Conservation (phyloP, 1,140 invertebrate genomes). For the Musca domestica region DNA sequence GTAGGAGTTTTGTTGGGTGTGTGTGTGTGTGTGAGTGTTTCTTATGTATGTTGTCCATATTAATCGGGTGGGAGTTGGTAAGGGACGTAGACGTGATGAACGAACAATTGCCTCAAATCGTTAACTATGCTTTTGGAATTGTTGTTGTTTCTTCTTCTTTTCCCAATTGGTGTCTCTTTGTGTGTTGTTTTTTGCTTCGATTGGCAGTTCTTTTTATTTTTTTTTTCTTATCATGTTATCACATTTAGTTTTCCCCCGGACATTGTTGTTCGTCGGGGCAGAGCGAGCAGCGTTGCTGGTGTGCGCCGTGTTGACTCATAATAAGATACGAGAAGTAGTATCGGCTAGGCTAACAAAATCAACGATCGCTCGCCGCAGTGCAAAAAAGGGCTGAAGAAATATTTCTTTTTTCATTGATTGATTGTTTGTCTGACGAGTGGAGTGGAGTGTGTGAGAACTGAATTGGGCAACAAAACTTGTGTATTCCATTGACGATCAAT, state of each 20-base stretch:
- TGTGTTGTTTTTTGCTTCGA: neutral
- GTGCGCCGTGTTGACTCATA: too few relatives aligned
- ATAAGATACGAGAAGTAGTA: too few relatives aligned
- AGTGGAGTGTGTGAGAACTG: too few relatives aligned
- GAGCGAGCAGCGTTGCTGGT: too few relatives aligned
- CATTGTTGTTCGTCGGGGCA: too few relatives aligned
- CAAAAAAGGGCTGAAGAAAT: too few relatives aligned
- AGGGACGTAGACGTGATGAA: neutral
- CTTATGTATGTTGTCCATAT: neutral
- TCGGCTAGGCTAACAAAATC: too few relatives aligned
- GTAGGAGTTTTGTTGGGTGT: neutral
- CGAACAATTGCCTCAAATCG: neutral
- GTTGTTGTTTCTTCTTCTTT: neutral
- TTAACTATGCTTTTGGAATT: neutral
- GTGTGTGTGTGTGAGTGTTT: neutral
- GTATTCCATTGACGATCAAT: too few relatives aligned
- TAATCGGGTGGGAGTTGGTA: neutral
- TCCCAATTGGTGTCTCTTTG: neutral
- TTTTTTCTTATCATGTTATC: conserved; percentile 15
- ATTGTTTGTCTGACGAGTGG: too few relatives aligned
- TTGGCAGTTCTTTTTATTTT: conserved; percentile 1
- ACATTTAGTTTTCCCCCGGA: conserved; percentile 3
- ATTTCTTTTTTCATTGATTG: too few relatives aligned
- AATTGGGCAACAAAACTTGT: too few relatives aligned
- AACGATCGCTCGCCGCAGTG: too few relatives aligned